phyloP scores from a whole-genome alignment of 2,797 vertebrate species.

The Clarias fuscus region DNA sequence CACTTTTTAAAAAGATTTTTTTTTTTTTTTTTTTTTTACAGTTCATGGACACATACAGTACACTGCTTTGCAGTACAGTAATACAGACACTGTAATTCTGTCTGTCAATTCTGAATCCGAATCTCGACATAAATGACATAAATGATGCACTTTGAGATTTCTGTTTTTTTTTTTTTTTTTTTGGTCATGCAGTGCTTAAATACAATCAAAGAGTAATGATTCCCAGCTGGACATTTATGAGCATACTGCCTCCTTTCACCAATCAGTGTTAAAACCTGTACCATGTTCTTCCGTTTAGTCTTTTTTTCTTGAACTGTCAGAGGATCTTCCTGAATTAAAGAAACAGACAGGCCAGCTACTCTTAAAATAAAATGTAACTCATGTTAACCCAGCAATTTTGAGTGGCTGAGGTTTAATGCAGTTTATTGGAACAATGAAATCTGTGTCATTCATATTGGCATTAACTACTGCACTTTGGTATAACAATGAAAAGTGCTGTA shows the following conservation, averaged over 20 bases:
- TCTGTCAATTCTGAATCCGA: background rate
- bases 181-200: no score
- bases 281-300: background rate
- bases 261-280: background rate
- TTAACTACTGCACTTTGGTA: background rate
- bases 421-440: background rate
- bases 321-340: no score
- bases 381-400: no score
- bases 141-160: background rate
- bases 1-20: background rate
- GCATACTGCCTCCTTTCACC: background rate
- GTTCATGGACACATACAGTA: background rate
- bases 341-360: no score
- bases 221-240: background rate
- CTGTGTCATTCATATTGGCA: background rate
- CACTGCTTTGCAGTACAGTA: background rate
- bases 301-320: background rate
- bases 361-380: no score
- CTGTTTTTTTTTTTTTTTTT: background rate
- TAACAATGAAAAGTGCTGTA: background rate
- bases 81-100: background rate
- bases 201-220: background rate
- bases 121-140: background rate
- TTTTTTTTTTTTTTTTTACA: background rate
- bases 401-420: background rate